phyloP scores from a whole-genome alignment of 2,113 vertebrate genomes.

The Macquaria australasica region DNA sequence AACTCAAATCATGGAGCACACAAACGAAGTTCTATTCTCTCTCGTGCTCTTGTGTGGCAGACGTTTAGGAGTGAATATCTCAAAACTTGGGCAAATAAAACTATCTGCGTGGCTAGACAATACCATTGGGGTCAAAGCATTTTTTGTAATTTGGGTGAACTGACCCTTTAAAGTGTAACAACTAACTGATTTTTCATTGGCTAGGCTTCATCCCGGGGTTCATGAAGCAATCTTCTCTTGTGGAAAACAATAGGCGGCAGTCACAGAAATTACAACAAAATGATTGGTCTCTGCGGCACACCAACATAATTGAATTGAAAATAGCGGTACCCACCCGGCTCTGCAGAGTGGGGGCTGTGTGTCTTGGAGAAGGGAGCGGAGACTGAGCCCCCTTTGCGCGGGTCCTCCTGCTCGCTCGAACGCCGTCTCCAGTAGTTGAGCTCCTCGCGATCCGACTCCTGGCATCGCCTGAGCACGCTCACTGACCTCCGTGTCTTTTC shows the following conservation, averaged over 20 bases:
- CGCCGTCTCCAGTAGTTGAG: slow-evolving; percentile 96
- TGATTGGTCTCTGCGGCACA: not conserved
- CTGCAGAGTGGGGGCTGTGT: slow-evolving; percentile 92
- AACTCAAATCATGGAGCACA: not conserved
- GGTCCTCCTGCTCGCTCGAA: slow-evolving; percentile 91
- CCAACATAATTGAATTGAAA: not conserved
- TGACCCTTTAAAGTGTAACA: not conserved
- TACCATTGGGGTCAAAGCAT: not conserved
- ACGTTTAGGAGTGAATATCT: not conserved
- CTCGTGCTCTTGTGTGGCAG: not conserved
- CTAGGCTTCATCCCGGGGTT: not conserved
- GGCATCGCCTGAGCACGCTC: slow-evolving; percentile 94
- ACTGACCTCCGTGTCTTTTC: slow-evolving; percentile 97
- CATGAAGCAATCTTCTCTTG: not conserved
- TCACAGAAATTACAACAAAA: not conserved
- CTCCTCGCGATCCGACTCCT: slow-evolving; percentile 96
- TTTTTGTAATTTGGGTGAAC: not conserved
- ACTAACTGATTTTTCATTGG: not conserved
- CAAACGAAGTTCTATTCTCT: not conserved
- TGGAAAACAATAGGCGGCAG: slow-evolving; percentile 1
- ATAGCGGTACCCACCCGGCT: slow-evolving; percentile 85
- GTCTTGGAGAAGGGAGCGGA: slow-evolving; percentile 86
- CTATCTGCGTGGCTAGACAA: not conserved
- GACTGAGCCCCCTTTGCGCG: slow-evolving; percentile 86
- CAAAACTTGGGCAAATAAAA: not conserved